Base-by-base conservation (phyloP, 1,140 invertebrate species). In the Heliothis subflexa region DNA sequence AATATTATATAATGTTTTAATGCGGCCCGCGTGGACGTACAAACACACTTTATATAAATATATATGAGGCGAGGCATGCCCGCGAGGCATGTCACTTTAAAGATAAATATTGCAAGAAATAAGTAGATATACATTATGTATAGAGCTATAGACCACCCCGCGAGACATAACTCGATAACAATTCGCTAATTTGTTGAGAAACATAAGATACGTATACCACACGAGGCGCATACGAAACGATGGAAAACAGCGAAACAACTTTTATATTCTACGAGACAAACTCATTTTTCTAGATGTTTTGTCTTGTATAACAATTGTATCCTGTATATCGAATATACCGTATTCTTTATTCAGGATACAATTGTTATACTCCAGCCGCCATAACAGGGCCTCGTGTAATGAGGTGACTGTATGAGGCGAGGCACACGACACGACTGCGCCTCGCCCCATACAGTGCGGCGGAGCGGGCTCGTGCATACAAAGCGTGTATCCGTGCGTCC, bases 1-100 rank as follows among this genome's bases (percentile, higher is more conserved):
- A 75, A 81, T 78, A 78, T 71, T 75, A 52, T 68, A 75, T 76
- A 78, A 75, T 75, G 59, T 80, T 76, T 76, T 75, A 64, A 79
- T 64, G 75, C 68, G 70, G 73, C 75, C 70, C 64, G 61, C 54
- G 79, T 55, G 74, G 70, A 74, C 80, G 77, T 79, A 81, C 64
- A 70, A 57, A 79, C 57, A 68, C 25, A 77, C 59, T 72, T 68
- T 68, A 66, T 55, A 74, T 74, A 55, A 55, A 55, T 73, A 72
- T 13, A 54, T 54, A 70, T 66, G 14, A 50, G 45, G 33, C 47
- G 59, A 76, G 70, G 54, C 70, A 25, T 33, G 54, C 52, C 28
- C 52, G 70, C 52, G 70, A 72, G 70, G 70, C 28, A n/a, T 14
- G 54, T 57, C 49, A 57, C 10, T 45, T 72, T 21, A 47, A 45